Evolutionary conservation across 2,797 vertebrate species (phyloP).

Genomic region (Dicrostonyx torquatus): DNA sequence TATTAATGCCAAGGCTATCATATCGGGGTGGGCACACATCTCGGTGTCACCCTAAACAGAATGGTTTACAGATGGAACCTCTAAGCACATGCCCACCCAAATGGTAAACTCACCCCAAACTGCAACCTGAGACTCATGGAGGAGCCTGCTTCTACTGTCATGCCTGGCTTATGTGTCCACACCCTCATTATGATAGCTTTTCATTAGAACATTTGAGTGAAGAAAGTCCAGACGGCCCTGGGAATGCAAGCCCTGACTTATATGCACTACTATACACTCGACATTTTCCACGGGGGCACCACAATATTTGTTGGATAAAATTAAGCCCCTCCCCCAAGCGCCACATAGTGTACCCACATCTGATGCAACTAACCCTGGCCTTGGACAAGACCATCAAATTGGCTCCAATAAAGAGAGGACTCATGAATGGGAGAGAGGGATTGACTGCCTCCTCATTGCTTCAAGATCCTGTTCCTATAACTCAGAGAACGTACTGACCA

Average conservation of each 20-base stretch:
- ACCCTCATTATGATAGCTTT: neutral
- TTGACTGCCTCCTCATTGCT: neutral
- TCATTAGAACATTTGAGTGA: neutral
- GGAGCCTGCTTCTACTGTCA: neutral
- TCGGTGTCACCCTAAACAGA: neutral
- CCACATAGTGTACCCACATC: neutral
- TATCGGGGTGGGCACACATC: too few relatives aligned
- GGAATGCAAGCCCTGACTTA: too few relatives aligned
- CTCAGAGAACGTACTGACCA: neutral
- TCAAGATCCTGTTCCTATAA: neutral
- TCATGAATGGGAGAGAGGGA: too few relatives aligned
- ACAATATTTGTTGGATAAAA: neutral
- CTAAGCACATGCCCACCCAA: neutral
- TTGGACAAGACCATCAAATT: neutral
- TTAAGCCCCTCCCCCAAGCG: neutral
- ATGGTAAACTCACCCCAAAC: neutral
- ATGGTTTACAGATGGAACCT: too few relatives aligned
- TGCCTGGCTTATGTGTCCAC: neutral
- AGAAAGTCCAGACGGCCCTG: neutral
- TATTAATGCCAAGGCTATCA: neutral
- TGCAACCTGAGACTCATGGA: neutral
- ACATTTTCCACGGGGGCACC: neutral
- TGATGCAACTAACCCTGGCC: neutral
- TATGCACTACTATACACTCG: neutral
- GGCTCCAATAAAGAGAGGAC: neutral